Conservation (phyloP, 1,140 invertebrate species). For the Paralvinella palmiformis region DNA sequence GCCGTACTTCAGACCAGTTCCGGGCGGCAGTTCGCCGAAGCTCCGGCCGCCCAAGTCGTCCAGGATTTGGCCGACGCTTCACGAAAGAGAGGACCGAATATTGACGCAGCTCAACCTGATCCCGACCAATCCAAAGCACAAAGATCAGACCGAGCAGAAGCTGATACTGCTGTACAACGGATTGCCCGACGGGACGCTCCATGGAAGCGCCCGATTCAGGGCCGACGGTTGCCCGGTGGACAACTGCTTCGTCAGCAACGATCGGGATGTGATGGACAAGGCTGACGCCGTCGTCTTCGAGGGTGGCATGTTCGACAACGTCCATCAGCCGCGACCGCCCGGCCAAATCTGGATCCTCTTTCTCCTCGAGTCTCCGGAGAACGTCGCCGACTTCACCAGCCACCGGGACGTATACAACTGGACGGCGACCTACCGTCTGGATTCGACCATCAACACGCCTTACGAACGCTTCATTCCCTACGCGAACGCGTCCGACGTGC, state of each 20-base stretch:
- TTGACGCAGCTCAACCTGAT: background rate
- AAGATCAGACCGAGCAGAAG: background rate
- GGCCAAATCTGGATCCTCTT: constrained; percentile 56
- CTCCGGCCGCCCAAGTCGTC: too few species aligned
- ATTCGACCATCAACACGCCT: constrained; percentile 91
- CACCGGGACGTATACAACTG: constrained; percentile 63
- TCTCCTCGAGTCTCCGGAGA: constrained; percentile 66
- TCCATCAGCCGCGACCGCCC: background rate
- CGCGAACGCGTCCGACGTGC: constrained; percentile 23
- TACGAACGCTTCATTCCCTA: constrained; percentile 90
- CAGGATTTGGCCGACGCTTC: background rate
- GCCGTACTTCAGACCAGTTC: too few species aligned
- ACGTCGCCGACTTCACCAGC: constrained; percentile 26
- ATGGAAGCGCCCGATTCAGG: background rate
- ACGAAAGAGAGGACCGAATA: background rate
- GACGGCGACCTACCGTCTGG: constrained; percentile 79
- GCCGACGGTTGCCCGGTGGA: background rate
- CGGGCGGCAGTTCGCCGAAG: too few species aligned
- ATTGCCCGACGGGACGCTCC: background rate
- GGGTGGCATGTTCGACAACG: background rate
- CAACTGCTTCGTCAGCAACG: background rate
- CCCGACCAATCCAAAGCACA: background rate
- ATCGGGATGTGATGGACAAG: background rate
- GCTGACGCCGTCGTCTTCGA: constrained; percentile 14
- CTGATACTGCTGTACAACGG: background rate